Evolutionary conservation across 2,113 vertebrate species (phyloP).

Genomic region (Neodon shergylaensis): DNA sequence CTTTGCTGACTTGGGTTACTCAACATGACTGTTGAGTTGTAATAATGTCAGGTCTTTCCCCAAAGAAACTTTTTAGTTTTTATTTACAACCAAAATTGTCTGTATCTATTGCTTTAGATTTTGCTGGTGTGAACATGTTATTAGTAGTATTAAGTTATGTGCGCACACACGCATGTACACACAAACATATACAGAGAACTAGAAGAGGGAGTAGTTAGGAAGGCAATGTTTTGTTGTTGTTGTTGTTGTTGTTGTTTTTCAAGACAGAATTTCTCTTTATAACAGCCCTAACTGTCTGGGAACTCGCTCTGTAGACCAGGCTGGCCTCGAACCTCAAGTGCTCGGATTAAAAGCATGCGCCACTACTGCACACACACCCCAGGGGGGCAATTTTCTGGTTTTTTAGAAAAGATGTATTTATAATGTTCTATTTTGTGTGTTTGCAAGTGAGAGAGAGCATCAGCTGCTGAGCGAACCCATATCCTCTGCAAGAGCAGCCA

Average conservation of each 20-base stretch:
- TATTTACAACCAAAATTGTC: background rate
- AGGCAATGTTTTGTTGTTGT: no score
- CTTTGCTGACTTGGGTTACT: background rate
- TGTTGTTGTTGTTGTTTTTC: background rate
- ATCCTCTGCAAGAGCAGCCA: background rate
- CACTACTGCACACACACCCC: background rate
- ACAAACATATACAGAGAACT: background rate
- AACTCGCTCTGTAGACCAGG: no score
- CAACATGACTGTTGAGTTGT: background rate
- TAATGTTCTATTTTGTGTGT: background rate
- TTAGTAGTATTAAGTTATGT: background rate
- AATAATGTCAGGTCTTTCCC: background rate
- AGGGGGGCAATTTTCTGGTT: no score
- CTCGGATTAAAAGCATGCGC: background rate
- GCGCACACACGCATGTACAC: no score
- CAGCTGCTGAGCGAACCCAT: no score
- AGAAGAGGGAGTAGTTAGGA: background rate
- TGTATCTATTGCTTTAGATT: constrained; percentile 5
- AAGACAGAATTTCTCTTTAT: background rate
- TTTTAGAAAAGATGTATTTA: no score
- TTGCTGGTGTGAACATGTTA: constrained; percentile 4
- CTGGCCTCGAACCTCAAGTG: background rate
- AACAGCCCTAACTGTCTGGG: no score
- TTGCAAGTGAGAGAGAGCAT: background rate
- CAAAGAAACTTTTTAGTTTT: background rate